Evolutionary conservation across 2,888 invertebrate species (phyloP).

Genomic region (Troilus luridus): DNA sequence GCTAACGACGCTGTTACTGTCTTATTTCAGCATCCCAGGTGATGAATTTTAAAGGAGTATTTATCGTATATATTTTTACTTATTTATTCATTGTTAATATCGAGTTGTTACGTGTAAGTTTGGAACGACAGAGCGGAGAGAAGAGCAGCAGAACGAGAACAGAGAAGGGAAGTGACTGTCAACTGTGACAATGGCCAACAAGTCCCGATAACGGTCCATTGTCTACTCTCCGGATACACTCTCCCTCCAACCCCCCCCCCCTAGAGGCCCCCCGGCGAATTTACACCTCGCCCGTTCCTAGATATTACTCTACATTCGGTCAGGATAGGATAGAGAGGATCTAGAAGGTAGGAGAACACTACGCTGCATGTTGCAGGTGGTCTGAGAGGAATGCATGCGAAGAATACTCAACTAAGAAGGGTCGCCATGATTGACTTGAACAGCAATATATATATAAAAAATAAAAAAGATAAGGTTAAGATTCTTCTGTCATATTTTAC

Average conservation of each 20-base stretch:
- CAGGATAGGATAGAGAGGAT: neutral
- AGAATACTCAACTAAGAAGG: neutral
- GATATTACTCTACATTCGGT: neutral
- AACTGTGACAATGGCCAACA: neutral
- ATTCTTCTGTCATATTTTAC: too few relatives aligned
- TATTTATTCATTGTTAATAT: neutral
- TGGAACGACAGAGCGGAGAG: neutral
- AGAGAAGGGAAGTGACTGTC: neutral
- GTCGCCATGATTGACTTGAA: too few relatives aligned
- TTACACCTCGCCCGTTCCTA: conserved; percentile 7
- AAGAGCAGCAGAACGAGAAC: neutral
- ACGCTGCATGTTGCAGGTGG: neutral
- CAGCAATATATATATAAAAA: too few relatives aligned
- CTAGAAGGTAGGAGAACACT: neutral
- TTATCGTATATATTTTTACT: too few relatives aligned
- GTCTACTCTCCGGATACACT: conserved; percentile 32
- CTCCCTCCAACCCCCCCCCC: neutral
- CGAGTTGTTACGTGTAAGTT: neutral
- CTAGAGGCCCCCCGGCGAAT: neutral
- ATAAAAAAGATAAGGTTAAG: too few relatives aligned
- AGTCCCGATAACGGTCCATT: conserved; percentile 17
- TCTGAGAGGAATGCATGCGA: neutral
- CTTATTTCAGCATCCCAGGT: too few relatives aligned
- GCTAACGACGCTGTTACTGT: too few relatives aligned
- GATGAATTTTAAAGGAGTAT: too few relatives aligned